Conservation (phyloP, 2,113 vertebrate genomes). For the Mesembrinibis cayennensis region DNA sequence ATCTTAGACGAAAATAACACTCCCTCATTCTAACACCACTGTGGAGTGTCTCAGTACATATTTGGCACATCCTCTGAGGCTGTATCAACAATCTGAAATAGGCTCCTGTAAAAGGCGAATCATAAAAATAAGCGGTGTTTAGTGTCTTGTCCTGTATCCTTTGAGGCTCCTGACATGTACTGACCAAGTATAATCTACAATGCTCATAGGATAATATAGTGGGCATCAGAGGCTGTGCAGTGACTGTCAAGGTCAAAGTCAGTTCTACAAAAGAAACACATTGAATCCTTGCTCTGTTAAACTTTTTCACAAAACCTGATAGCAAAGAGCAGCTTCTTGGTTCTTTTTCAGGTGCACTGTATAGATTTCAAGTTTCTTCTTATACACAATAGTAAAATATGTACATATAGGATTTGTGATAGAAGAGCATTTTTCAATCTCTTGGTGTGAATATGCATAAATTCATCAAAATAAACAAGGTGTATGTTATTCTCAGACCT, state of each 20-base stretch:
- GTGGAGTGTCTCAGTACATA: background rate
- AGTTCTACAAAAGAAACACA: background rate
- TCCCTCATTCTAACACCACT: background rate
- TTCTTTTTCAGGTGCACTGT: background rate
- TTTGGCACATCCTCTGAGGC: constrained; percentile 24
- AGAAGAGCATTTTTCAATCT: background rate
- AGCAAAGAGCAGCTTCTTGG: background rate
- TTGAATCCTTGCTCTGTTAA: background rate
- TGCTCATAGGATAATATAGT: background rate
- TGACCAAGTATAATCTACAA: background rate
- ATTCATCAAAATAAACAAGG: background rate
- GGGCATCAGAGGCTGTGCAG: background rate
- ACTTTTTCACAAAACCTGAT: background rate
- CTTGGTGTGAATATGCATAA: background rate
- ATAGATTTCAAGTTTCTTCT: background rate
- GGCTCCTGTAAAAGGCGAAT: background rate
- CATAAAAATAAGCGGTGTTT: background rate
- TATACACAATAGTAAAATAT: background rate
- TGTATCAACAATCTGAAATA: background rate
- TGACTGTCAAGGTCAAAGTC: background rate
- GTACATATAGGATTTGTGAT: background rate
- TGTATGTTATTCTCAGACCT: background rate
- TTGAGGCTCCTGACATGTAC: background rate
- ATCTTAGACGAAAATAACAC: constrained; percentile 31
- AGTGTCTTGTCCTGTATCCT: background rate